A percentile compares a stretch with the other conserved stretches of the same genome.
Evolutionary conservation across 1,140 invertebrate species (phyloP).

Genomic region (Zaprionus capensis): DNA sequence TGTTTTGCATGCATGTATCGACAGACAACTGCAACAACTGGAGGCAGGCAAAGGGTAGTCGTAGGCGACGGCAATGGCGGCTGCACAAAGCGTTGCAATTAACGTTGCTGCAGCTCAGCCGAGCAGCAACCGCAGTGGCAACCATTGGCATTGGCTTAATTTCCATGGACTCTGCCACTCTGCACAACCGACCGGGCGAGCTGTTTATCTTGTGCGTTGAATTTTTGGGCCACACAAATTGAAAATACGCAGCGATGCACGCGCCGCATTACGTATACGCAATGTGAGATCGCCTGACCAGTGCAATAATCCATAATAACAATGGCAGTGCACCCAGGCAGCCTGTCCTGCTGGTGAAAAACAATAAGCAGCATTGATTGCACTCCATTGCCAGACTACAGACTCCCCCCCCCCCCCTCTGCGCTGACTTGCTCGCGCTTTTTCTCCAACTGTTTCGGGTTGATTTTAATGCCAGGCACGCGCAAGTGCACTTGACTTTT

Average conservation of each 20-base stretch:
- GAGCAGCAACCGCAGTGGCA: conserved; percentile 74
- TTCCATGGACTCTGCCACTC: conserved; percentile 60
- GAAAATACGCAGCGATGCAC: conserved; percentile 66
- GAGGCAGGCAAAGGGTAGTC: conserved; percentile 14
- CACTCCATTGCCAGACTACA: conserved; percentile 31
- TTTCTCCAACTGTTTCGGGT: conserved; percentile 31
- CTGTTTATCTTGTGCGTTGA: conserved; percentile 66
- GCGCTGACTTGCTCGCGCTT: not conserved
- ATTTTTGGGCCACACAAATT: conserved; percentile 59
- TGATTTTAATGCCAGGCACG: conserved; percentile 62
- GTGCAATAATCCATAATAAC: conserved; percentile 75
- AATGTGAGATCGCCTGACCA: conserved; percentile 39
- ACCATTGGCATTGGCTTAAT: conserved; percentile 76
- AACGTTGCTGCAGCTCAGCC: conserved; percentile 72
- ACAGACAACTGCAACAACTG: conserved; percentile 16
- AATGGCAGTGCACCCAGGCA: conserved; percentile 38
- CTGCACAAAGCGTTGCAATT: conserved; percentile 77
- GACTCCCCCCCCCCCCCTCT: not conserved
- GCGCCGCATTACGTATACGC: conserved; percentile 50
- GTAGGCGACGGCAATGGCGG: conserved; percentile 13
- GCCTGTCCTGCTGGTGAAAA: conserved; percentile 38
- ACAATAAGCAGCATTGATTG: conserved; percentile 76
- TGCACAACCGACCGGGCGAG: conserved; percentile 22
- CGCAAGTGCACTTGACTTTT: conserved; percentile 65
- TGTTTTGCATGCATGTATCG: conserved; percentile 55